Base-by-base conservation (phyloP, 2,113 vertebrate species). In the Carlito syrichta region DNA sequence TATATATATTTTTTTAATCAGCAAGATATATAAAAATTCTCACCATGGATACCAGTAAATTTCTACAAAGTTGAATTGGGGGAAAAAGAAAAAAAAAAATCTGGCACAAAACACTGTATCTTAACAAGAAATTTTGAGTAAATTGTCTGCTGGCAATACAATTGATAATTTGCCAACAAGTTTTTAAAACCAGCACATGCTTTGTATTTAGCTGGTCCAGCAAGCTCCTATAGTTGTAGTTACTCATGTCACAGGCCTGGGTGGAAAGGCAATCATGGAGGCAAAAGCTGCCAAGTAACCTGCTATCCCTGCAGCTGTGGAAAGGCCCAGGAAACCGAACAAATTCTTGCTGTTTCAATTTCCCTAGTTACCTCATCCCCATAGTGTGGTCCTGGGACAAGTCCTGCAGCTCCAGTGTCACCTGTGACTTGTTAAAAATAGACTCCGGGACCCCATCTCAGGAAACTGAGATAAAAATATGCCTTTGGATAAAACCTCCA, bases 61-160 rank as follows among this genome's bases (percentile, higher is more conserved):
- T 89, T 97, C 25, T 86, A 11, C 22, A 25, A 87, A 95, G 82
- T 23, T 79, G 62, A 89, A 90, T 54, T 58, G 81, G 74, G 78
- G 63, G 68, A 81, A 43, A 93, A 93, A 71, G 43, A 94, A 94
- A 76, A 54, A 73, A 20, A 68, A 48, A 30, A 60, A 93, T 95
- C 92, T 97, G 89, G 19, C 48, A 91, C 60, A 95, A 76, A 63
- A 76, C 89, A 97, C 43, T 60, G 74, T 73, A 25, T 83, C 81
- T 96, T 97, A 95, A 89, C 94, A 95, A 97, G 93, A 98, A 98
- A 97, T 81, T 97, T 88, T 96, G 95, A 97, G 86, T 93, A 84
- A 71, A 97, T 77, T 30, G 95, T 78, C 97, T 97, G 85, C 91
- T 30, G 93, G 85, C 35, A 94, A 3, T 0, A 20, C 35, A 84